Evolutionary conservation across 2,797 vertebrate genomes (phyloP).

Genomic region (Antennarius maculatus): DNA sequence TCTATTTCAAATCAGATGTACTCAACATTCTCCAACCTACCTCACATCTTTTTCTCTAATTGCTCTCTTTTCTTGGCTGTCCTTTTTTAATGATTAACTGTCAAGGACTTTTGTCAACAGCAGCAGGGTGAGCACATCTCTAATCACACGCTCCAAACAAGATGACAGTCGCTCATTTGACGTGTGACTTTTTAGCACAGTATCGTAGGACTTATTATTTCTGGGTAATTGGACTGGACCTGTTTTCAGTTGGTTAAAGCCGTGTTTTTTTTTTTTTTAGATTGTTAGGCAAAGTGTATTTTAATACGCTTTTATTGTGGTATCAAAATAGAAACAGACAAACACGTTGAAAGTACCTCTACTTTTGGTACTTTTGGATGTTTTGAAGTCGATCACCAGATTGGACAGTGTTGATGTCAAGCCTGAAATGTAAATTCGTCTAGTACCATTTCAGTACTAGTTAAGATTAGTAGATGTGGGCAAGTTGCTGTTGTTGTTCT

Average conservation of each 20-base stretch:
- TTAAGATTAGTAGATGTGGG: conserved; percentile 19
- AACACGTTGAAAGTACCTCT: not conserved
- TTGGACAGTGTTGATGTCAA: not conserved
- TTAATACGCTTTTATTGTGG: not conserved
- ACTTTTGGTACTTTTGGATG: not conserved
- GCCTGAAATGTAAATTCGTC: not conserved
- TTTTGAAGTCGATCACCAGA: not conserved
- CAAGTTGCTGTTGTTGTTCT: conserved; percentile 39
- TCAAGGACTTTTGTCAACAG: conserved; percentile 1
- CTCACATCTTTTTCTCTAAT: not conserved
- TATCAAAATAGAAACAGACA: not conserved
- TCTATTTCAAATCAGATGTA: not conserved
- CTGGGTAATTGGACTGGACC: conserved; percentile 53
- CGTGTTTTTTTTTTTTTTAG: not conserved
- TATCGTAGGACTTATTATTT: conserved; percentile 16
- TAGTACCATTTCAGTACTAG: conserved; percentile 18
- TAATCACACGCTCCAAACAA: conserved; percentile 24
- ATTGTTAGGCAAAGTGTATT: not conserved
- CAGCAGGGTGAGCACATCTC: not conserved
- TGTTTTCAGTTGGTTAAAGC: conserved; percentile 14
- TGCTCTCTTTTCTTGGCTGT: not conserved
- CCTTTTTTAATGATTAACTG: conserved; percentile 3
- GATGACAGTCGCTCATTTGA: conserved; percentile 61
- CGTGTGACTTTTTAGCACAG: conserved; percentile 52
- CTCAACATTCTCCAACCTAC: not conserved